phyloP scores from a whole-genome alignment of 64 coral and sea anemone species.

The Pocillopora damicornis region DNA sequence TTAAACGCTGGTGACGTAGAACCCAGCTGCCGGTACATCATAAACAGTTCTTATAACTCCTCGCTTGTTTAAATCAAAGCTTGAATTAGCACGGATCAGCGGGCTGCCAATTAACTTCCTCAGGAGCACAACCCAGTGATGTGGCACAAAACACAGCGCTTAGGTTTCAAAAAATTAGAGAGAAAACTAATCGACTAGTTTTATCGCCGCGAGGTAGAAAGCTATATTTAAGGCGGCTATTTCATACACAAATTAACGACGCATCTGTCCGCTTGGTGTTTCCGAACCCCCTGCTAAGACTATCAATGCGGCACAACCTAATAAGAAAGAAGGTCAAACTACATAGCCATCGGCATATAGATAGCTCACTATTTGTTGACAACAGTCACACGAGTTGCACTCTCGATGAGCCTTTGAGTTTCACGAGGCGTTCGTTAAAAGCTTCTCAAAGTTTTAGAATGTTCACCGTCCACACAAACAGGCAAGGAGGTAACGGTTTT shows the following conservation, averaged over 20 bases:
- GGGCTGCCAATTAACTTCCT: not conserved
- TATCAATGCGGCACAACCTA: slow-evolving; percentile 47
- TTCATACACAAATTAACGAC: slow-evolving; percentile 41
- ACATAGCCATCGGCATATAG: slow-evolving; percentile 35
- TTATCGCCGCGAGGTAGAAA: slow-evolving; percentile 10
- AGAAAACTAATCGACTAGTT: too few relatives aligned
- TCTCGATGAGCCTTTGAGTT: not conserved
- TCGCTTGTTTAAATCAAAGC: not conserved
- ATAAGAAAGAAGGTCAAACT: slow-evolving; percentile 52
- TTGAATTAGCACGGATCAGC: not conserved
- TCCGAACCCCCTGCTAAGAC: slow-evolving; percentile 54
- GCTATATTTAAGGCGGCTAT: slow-evolving; percentile 18
- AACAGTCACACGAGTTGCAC: slow-evolving; percentile 25
- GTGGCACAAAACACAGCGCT: not conserved
- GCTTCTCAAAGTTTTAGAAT: not conserved
- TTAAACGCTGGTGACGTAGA: not conserved
- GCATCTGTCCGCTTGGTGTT: slow-evolving; percentile 62
- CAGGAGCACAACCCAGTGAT: not conserved
- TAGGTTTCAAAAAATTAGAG: not conserved
- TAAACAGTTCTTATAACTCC: slow-evolving; percentile 34
- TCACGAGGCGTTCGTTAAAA: not conserved
- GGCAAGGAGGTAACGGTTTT: not conserved
- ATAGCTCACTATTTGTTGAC: slow-evolving; percentile 5
- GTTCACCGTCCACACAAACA: slow-evolving; percentile 2
- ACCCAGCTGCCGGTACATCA: slow-evolving; percentile 20